These are phyloP conservation scores for Platycheirus rosarum DNA, from an alignment of 2,888 invertebrate species.

Conservation along the genomic window DNA sequence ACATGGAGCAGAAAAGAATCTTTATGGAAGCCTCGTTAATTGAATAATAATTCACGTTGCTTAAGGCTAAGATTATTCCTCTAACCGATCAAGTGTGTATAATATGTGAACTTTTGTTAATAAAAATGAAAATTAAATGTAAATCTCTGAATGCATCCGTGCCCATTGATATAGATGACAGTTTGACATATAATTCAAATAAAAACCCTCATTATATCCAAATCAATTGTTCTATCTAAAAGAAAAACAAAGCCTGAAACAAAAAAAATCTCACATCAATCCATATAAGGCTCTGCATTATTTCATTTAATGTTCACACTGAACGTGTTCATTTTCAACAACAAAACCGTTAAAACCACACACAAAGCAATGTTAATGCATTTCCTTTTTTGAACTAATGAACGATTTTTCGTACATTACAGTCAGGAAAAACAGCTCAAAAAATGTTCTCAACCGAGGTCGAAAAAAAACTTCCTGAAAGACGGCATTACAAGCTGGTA, in stretches of 20 bases:
- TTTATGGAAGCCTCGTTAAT: too few species aligned
- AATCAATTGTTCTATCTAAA: not conserved
- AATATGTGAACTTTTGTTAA: too few species aligned
- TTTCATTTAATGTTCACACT: conserved; percentile 11
- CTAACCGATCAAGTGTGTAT: too few species aligned
- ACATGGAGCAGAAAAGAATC: too few species aligned
- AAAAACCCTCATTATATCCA: too few species aligned
- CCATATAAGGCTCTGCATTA: not conserved
- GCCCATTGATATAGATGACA: too few species aligned
- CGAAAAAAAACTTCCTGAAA: conserved; percentile 13
- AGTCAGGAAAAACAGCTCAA: not conserved
- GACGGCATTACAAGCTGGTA: not conserved
- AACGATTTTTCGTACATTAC: not conserved
- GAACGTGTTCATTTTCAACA: conserved; percentile 19
- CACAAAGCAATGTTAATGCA: not conserved
- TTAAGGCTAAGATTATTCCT: too few species aligned
- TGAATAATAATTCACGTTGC: too few species aligned
- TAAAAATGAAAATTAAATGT: too few species aligned
- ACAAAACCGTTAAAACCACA: not conserved
- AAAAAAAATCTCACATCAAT: not conserved
- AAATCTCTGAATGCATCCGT: too few species aligned
- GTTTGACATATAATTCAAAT: not conserved
- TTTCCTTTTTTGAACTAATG: not conserved
- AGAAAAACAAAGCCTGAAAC: not conserved
- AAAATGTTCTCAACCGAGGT: conserved; percentile 19